Evolutionary conservation across 2,888 invertebrate species (phyloP).

Genomic region (Ormyrus thymus): DNA sequence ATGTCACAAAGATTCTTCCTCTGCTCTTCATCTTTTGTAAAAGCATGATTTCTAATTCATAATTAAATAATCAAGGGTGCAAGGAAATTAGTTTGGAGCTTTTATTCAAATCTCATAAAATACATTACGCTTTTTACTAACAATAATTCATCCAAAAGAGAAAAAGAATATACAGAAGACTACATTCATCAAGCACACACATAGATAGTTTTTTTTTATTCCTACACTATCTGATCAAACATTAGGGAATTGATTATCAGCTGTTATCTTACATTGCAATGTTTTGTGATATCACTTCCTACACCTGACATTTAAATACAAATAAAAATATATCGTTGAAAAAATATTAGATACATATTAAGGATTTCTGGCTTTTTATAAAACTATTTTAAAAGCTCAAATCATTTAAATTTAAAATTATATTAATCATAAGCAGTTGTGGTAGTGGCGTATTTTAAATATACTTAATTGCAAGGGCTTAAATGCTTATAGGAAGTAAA

Average conservation of each 20-base stretch:
- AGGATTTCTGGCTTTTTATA: no score
- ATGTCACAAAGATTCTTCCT: constrained; percentile 45
- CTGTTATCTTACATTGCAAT: constrained; percentile 51
- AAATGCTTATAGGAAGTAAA: constrained; percentile 55
- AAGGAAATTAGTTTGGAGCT: constrained; percentile 46
- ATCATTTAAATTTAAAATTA: constrained; percentile 28
- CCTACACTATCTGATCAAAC: constrained; percentile 22
- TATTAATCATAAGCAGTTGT: constrained; percentile 50
- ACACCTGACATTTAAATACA: constrained; percentile 43
- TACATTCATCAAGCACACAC: constrained; percentile 39
- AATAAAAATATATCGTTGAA: constrained; percentile 29
- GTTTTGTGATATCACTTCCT: constrained; percentile 39
- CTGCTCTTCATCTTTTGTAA: constrained; percentile 42
- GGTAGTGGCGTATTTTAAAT: constrained; percentile 50
- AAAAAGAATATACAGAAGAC: constrained; percentile 3
- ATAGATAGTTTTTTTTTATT: constrained; percentile 14
- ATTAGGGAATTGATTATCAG: constrained; percentile 55
- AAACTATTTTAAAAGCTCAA: constrained; percentile 16
- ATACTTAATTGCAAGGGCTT: constrained; percentile 50
- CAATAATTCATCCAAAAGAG: constrained; percentile 35
- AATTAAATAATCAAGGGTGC: constrained; percentile 30
- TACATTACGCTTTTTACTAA: constrained; percentile 42
- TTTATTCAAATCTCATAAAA: constrained; percentile 12
- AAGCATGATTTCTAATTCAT: constrained; percentile 51
- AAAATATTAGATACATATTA: constrained; percentile 14